Base-by-base conservation (phyloP, 1,140 invertebrate genomes). In the Drosophila sp. region DNA sequence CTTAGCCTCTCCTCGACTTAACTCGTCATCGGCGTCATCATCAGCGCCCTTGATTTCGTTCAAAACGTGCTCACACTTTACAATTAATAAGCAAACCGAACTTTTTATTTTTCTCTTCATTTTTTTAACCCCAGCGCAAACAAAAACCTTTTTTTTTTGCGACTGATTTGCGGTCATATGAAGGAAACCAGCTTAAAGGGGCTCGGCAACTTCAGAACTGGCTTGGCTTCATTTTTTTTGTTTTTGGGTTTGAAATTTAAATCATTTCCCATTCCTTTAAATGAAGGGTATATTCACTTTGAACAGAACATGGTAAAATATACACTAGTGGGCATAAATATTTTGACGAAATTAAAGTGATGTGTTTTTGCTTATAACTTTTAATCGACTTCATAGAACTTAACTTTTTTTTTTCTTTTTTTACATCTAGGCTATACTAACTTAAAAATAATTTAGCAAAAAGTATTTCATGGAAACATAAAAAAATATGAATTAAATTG, bases 11-110 rank as follows among this genome's bases (percentile, higher is more conserved):
- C n/a, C n/a, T 17, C 23, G 7, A 32, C 55, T 57, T n/a, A 35
- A 38, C 56, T 62, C 66, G 55, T 44, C 61, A 47, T 70, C 76
- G 56, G 78, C 80, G 74, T 84, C 81, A 71, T 63, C 80, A 76
- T 70, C 81, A 80, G 83, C 83, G 83, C 83, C 83, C 83, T 86
- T 86, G 83, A 86, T 86, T 86, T 76, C 72, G 58, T 86, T 58
- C 56, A 38, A 58, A 86, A 86, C 83, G 75, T 79, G 83, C 83
- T 86, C 76, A 87, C 83, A 86, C 83, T 87, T 86, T 76, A 86
- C 80, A 86, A 86, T 86, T 86, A 86, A 86, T 86, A 86, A 86
- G 84, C 83, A 86, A 72, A 76, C 66, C 55, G 70, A 69, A 54
- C 71, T 70, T 50, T 64, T 50, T 58, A 4, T 38, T 60, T 60